Percentiles rank a stretch among this genome's conserved stretches.
These are phyloP conservation scores for Chionodraco myersi DNA, from an alignment of 2,113 vertebrate genomes.

Conservation along the genomic window DNA sequence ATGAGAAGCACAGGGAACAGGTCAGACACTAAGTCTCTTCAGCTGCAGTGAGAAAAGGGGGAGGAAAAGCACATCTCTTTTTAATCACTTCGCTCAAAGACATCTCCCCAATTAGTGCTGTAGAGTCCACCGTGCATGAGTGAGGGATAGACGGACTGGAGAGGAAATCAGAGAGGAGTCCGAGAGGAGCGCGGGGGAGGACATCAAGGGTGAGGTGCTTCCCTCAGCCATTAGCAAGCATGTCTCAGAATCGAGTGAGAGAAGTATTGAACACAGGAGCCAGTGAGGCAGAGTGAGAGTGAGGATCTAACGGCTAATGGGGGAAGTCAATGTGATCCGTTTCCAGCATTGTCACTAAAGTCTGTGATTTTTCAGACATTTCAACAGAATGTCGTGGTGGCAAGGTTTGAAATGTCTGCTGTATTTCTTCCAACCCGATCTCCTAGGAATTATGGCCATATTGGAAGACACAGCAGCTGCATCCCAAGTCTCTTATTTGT, in stretches of 20 bases:
- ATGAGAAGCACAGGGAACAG: slow-evolving; percentile 42
- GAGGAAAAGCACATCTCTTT: slow-evolving; percentile 46
- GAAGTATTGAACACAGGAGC: slow-evolving; percentile 11
- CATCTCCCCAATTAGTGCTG: slow-evolving; percentile 50
- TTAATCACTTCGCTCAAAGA: slow-evolving; percentile 60
- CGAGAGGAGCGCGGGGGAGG: not conserved
- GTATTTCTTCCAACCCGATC: not conserved
- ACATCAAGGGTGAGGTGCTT: slow-evolving; percentile 17
- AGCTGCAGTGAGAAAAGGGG: slow-evolving; percentile 11
- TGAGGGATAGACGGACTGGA: slow-evolving; percentile 22
- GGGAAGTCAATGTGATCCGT: not conserved
- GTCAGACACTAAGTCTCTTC: slow-evolving; percentile 58
- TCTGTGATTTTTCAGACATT: not conserved
- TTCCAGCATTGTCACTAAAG: not conserved
- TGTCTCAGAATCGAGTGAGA: not conserved
- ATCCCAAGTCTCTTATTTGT: no score
- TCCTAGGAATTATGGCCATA: not conserved
- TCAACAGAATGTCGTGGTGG: not conserved
- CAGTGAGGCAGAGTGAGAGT: not conserved
- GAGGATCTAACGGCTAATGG: not conserved
- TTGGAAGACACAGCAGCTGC: not conserved
- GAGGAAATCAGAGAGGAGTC: not conserved
- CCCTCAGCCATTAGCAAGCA: slow-evolving; percentile 10
- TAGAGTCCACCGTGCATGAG: slow-evolving; percentile 30
- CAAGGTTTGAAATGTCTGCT: not conserved